phyloP scores from a whole-genome alignment of 2,113 vertebrate genomes.

The Emydura subglobosa region DNA sequence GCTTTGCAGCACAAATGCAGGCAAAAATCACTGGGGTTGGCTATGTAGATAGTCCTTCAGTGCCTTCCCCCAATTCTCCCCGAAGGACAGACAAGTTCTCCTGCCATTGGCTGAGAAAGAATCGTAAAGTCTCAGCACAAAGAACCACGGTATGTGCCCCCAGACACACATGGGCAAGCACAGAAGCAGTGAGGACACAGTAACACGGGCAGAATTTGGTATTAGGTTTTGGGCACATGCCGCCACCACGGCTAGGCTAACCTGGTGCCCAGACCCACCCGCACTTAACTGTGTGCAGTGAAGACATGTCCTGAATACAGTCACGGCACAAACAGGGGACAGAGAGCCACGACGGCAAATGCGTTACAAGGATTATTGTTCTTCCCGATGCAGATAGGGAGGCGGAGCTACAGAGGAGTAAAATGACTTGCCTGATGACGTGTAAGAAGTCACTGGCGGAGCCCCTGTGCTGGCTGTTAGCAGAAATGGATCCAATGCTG shows the following conservation, averaged over 20 bases:
- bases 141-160: not conserved
- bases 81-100: not conserved
- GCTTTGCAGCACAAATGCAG: not conserved
- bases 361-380: no score
- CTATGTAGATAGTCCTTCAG: not conserved
- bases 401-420: not conserved
- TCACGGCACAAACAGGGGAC: not conserved
- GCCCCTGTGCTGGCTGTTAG: accelerated
- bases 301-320: not conserved
- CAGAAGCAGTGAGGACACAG: not conserved
- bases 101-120: not conserved
- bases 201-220: not conserved
- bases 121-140: not conserved
- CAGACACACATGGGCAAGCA: not conserved
- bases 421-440: not conserved
- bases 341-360: not conserved
- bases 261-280: not conserved
- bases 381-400: not conserved
- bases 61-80: not conserved
- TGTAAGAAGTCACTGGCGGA: not conserved
- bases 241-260: accelerated
- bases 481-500: not conserved
- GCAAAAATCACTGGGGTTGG: not conserved
- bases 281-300: not conserved
- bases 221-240: not conserved